phyloP scores from a whole-genome alignment of 2,888 invertebrate species.

The Spicauda simplicius region DNA sequence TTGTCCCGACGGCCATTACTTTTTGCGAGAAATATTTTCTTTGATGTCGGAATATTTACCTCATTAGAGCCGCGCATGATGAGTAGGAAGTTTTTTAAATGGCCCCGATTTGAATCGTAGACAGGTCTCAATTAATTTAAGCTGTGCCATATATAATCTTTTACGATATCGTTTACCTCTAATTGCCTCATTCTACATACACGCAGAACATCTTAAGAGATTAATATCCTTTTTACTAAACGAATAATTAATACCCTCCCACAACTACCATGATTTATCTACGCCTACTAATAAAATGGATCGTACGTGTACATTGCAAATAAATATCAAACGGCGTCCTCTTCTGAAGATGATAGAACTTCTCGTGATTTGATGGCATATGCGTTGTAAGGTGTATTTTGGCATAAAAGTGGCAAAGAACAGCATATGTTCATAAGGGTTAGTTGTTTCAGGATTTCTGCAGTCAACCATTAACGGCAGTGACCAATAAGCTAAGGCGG shows the following conservation, averaged over 20 bases:
- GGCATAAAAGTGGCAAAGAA: too few species aligned
- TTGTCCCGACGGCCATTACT: conserved; percentile 44
- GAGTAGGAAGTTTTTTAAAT: conserved; percentile 41
- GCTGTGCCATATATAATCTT: conserved; percentile 30
- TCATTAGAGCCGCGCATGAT: conserved; percentile 43
- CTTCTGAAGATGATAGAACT: too few species aligned
- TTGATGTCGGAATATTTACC: conserved; percentile 49
- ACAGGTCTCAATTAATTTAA: conserved; percentile 39
- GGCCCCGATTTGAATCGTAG: conserved; percentile 23
- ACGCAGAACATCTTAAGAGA: conserved; percentile 14
- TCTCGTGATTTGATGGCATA: too few species aligned
- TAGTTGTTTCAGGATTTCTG: too few species aligned
- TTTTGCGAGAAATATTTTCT: conserved; percentile 48
- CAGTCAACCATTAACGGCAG: too few species aligned
- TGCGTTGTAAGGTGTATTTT: too few species aligned
- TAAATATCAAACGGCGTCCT: neutral
- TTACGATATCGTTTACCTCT: conserved; percentile 36
- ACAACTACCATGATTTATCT: neutral
- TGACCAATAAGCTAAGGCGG: too few species aligned
- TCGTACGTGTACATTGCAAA: neutral
- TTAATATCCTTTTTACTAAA: conserved; percentile 26
- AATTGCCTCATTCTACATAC: conserved; percentile 34
- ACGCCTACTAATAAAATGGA: neutral
- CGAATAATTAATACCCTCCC: conserved; percentile 25
- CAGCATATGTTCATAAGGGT: too few species aligned